These are phyloP conservation scores for Carcharodon carcharias DNA, from an alignment of 2,797 vertebrate species.

Conservation along the genomic window DNA sequence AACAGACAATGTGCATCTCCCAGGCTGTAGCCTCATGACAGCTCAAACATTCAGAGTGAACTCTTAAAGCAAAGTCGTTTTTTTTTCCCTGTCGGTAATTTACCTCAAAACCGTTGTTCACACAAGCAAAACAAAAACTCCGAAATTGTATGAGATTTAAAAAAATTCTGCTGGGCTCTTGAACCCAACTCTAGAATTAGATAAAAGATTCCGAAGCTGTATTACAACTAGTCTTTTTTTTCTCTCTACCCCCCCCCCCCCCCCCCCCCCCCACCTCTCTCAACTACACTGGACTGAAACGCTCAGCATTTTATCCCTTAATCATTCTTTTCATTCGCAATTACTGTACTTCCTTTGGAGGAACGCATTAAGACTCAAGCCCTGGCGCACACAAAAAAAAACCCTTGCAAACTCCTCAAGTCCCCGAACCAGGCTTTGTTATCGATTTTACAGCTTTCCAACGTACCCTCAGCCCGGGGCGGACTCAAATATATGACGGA, in stretches of 20 bases:
- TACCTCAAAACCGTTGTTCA: not conserved
- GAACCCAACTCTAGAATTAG: not conserved
- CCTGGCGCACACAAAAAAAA: not conserved
- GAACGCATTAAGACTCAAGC: not conserved
- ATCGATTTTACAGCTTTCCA: not conserved
- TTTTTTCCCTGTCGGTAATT: not conserved
- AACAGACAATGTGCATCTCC: not conserved
- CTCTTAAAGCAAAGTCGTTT: not conserved
- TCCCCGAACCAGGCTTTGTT: not conserved
- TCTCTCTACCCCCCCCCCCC: no score
- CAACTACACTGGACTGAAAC: not conserved
- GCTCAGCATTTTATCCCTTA: not conserved
- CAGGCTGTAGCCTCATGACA: not conserved
- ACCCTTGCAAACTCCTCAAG: not conserved
- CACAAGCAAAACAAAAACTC: not conserved
- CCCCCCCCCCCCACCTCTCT: no score
- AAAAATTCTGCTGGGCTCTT: not conserved
- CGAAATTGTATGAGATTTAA: not conserved
- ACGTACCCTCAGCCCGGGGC: not conserved
- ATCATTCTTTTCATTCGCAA: not conserved
- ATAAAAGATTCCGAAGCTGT: not conserved
- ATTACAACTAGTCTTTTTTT: not conserved
- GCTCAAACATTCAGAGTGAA: not conserved
- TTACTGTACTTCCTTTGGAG: not conserved
- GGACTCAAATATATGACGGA: not conserved